Conservation (phyloP, 1,140 invertebrate species). For the Zaprionus taronus region DNA sequence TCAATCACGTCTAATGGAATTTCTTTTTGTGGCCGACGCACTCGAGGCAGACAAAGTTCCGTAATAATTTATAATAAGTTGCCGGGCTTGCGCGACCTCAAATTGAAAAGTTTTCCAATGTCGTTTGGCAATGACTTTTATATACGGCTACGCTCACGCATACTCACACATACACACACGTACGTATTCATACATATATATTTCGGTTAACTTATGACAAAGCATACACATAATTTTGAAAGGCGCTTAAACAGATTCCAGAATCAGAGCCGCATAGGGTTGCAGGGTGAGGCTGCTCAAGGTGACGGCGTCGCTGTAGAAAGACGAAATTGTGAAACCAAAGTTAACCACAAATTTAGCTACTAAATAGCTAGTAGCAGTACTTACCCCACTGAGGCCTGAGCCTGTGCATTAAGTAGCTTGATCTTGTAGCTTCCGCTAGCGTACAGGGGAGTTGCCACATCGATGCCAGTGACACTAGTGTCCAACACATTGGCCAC, state of each 20-base stretch:
- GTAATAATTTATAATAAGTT: slow-evolving; percentile 80
- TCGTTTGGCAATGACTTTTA: slow-evolving; percentile 46
- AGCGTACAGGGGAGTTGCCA: slow-evolving; percentile 47
- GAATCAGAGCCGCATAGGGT: slow-evolving; percentile 67
- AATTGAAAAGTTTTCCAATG: slow-evolving; percentile 77
- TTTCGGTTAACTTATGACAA: slow-evolving; percentile 62
- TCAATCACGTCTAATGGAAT: slow-evolving; percentile 82
- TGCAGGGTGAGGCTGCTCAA: slow-evolving; percentile 56
- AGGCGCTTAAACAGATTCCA: slow-evolving; percentile 60
- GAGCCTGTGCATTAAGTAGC: slow-evolving; percentile 55
- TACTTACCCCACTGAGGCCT: slow-evolving; percentile 57
- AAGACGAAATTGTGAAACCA: neutral
- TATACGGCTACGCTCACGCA: neutral
- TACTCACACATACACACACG: neutral
- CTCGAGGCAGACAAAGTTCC: slow-evolving; percentile 73
- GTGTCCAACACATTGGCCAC: slow-evolving; percentile 65
- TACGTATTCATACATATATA: slow-evolving; percentile 23
- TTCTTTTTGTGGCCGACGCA: slow-evolving; percentile 47
- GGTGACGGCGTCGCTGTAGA: slow-evolving; percentile 41
- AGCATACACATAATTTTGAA: slow-evolving; percentile 37
- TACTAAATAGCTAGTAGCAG: neutral
- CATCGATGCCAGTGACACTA: slow-evolving; percentile 47
- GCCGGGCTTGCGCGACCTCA: slow-evolving; percentile 51
- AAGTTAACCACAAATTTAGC: slow-evolving; percentile 8
- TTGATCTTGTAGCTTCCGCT: slow-evolving; percentile 56